Conservation (phyloP, 2,888 invertebrate genomes). For the Tipula vernalis region DNA sequence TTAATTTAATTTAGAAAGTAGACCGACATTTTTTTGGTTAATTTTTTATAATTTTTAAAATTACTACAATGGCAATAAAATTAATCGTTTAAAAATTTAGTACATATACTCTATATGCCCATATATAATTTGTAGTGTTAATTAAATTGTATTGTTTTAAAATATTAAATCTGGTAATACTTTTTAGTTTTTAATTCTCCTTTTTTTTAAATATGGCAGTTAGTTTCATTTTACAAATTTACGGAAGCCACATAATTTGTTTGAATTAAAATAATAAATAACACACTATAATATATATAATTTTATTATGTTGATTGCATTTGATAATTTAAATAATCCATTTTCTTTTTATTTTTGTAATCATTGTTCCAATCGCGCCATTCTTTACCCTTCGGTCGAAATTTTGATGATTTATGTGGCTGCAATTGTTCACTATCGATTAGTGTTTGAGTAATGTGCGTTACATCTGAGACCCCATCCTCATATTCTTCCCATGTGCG, state of each 20-base stretch:
- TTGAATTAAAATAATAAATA: not conserved
- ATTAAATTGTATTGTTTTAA: not conserved
- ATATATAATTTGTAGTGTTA: not conserved
- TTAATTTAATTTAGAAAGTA: not conserved
- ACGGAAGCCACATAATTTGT: constrained; percentile 8
- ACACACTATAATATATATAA: not conserved
- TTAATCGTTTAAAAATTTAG: not conserved
- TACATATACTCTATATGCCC: not conserved
- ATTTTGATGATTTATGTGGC: constrained; percentile 48
- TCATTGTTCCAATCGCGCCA: constrained; percentile 48
- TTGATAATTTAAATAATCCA: constrained; percentile 8
- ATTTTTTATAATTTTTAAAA: not conserved
- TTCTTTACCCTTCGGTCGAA: constrained; percentile 59
- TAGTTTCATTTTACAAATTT: not conserved
- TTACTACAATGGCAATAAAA: not conserved
- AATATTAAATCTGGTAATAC: not conserved
- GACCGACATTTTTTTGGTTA: not conserved
- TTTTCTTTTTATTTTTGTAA: constrained; percentile 21
- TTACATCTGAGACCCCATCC: constrained; percentile 19
- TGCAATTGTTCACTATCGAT: constrained; percentile 20
- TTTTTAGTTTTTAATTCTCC: not conserved
- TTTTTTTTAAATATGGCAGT: not conserved
- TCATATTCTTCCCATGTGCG: constrained; percentile 44
- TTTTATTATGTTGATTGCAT: constrained; percentile 7
- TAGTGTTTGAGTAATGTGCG: constrained; percentile 28